Conservation (phyloP, 2,888 invertebrate genomes). For the Eristalinus sepulchralis region DNA sequence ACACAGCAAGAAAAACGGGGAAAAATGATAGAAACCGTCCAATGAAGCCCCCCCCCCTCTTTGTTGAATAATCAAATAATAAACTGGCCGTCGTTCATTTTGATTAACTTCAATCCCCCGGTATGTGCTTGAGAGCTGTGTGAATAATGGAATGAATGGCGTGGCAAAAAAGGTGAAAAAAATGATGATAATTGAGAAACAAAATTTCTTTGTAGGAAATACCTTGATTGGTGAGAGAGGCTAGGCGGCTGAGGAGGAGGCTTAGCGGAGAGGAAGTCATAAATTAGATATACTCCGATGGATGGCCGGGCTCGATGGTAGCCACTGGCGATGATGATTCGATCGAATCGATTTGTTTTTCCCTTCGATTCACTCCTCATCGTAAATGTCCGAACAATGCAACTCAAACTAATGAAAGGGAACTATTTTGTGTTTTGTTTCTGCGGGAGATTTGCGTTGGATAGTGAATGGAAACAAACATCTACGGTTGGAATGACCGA, state of each 20-base stretch:
- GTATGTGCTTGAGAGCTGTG: constrained; percentile 2
- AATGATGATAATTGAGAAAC: constrained; percentile 24
- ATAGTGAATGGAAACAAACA: not conserved
- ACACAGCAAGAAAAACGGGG: not conserved
- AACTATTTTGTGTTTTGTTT: not conserved
- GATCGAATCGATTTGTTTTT: not conserved
- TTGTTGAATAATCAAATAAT: constrained; percentile 48
- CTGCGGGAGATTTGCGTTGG: not conserved
- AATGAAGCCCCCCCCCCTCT: constrained; percentile 3
- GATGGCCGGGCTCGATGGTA: constrained; percentile 7
- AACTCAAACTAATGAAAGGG: not conserved
- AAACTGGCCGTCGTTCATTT: constrained; percentile 32
- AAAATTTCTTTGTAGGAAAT: constrained; percentile 16
- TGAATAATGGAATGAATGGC: constrained; percentile 31
- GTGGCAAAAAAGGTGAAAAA: constrained; percentile 24
- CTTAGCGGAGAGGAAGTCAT: constrained; percentile 31
- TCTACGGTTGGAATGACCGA: not conserved
- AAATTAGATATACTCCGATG: constrained; percentile 25
- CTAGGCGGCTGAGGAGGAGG: constrained; percentile 26
- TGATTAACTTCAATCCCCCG: constrained; percentile 49
- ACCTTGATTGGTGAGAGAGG: constrained; percentile 23
- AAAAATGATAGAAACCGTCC: constrained; percentile 7
- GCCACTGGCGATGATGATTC: constrained; percentile 10
- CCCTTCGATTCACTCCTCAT: not conserved
- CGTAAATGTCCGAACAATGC: not conserved